Percentiles rank a stretch among this genome's conserved stretches.
These are phyloP conservation scores for Rousettus madagascariensis DNA, from an alignment of 2,797 vertebrate species.

Conservation along the genomic window DNA sequence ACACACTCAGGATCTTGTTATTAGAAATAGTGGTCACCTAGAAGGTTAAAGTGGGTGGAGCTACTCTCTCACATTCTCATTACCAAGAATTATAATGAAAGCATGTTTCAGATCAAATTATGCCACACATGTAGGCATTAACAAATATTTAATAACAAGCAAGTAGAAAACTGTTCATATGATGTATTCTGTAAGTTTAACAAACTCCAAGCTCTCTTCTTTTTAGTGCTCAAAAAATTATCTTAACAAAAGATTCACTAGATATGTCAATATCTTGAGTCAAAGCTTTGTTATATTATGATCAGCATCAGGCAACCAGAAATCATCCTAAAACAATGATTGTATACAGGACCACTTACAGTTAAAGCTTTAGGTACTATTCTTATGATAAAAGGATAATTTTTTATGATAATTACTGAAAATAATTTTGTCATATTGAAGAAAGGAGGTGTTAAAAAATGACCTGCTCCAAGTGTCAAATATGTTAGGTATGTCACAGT, in stretches of 20 bases:
- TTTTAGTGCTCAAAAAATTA: not conserved
- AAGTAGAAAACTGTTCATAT: not conserved
- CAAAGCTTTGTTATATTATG: not conserved
- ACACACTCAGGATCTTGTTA: not conserved
- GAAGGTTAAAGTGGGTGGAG: not conserved
- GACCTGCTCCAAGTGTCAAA: not conserved
- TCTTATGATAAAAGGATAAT: not conserved
- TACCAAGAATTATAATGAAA: not conserved
- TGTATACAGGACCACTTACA: not conserved
- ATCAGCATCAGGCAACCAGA: not conserved
- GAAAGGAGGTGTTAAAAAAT: not conserved
- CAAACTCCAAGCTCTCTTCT: not conserved
- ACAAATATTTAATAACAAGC: not conserved
- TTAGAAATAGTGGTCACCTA: not conserved
- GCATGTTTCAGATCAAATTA: not conserved
- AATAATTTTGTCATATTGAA: not conserved
- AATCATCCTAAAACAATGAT: not conserved
- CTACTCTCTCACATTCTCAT: not conserved
- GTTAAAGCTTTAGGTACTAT: not conserved
- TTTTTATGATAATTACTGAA: constrained; percentile 7
- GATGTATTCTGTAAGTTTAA: not conserved
- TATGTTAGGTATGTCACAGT: not conserved
- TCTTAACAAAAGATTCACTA: not conserved
- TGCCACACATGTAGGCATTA: not conserved
- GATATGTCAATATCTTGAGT: not conserved